These are phyloP conservation scores for Centroberyx gerrardi DNA, from an alignment of 2,797 vertebrate species.

Conservation along the genomic window DNA sequence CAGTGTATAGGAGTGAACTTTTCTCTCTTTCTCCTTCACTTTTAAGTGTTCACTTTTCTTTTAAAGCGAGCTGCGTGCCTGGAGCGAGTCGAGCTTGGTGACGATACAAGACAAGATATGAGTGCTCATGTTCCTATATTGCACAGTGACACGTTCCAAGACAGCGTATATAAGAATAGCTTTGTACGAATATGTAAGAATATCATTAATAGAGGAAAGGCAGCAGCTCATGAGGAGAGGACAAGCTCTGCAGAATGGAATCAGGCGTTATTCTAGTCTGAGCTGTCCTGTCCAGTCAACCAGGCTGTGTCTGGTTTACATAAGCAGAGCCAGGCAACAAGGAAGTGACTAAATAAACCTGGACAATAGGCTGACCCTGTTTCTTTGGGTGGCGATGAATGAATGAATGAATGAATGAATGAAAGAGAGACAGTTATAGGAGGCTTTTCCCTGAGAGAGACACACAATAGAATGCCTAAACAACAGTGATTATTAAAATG, in stretches of 20 bases:
- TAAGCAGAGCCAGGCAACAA: constrained; percentile 58
- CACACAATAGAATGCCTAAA: constrained; percentile 20
- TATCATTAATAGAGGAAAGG: constrained; percentile 39
- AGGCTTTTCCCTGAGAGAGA: constrained; percentile 37
- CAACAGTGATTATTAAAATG: constrained; percentile 31
- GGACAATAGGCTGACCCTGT: constrained; percentile 45
- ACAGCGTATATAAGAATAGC: constrained; percentile 2
- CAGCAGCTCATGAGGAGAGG: constrained; percentile 35
- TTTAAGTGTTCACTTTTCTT: neutral
- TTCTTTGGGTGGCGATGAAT: constrained; percentile 39
- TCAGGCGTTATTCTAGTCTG: constrained; percentile 55
- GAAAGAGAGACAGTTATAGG: constrained; percentile 10
- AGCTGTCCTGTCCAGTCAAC: constrained; percentile 63
- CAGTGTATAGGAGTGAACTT: neutral
- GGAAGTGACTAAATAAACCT: constrained; percentile 50
- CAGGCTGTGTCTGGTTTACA: constrained; percentile 67
- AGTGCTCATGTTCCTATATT: neutral
- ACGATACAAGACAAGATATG: constrained; percentile 12
- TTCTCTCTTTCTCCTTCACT: neutral
- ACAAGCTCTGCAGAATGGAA: constrained; percentile 38
- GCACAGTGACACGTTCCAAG: neutral
- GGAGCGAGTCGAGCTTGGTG: neutral
- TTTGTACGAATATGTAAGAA: constrained; percentile 24
- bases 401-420: constrained; percentile 10
- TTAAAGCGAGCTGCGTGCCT: neutral